Evolutionary conservation across 2,888 invertebrate species (phyloP), one percentile per base, ranked within the genome.

Genomic region (Microchrysa polita): DNA sequence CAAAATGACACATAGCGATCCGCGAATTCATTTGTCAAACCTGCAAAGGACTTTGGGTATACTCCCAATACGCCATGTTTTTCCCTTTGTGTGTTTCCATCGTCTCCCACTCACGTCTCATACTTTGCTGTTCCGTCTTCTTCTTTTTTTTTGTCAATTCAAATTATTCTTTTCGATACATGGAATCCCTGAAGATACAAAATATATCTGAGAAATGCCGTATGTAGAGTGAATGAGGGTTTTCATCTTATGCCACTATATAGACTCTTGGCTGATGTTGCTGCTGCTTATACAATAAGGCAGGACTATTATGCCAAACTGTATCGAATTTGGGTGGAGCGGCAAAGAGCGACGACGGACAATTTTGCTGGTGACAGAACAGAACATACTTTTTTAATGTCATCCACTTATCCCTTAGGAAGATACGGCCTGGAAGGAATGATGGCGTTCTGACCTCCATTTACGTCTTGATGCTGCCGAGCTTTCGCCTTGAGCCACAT

Each of bases 1-100:
- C 72, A 67, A 72, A 72, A 72, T 60, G 60, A 72, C 72, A 72
- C 72, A 72, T 27, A 60, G 60, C 60, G 59, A 76, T 74, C 57
- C 76, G 73, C 74, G 74, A 73, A 74, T 73, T 74, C 76, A 76
- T 76, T 76, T 76, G 76, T 76, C 76, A 76, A 71, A 71, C 23
- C 34, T 18, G 52, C 40, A 42, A 67, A 73, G 67, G 69, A 63
- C 34, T 18, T 63, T 53, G 12, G 27, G 57, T 34, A 34, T 52
- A 55, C 14, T 59, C n/a, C 23, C 27, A 7, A n/a, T 5, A 18
- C 9, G 2, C 34, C 40, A 34, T 42, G 42, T 63, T 34, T 20
- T 40, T 53, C 67, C 55, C 52, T 23, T 59, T 40, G 48, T 27
- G 55, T 23, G n/a, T 69, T 61, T 22, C 42, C 22, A 55, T 74